Conservation (phyloP, 53 echinoderm and acorn worm species). For the Hippasteria phrygiana region DNA sequence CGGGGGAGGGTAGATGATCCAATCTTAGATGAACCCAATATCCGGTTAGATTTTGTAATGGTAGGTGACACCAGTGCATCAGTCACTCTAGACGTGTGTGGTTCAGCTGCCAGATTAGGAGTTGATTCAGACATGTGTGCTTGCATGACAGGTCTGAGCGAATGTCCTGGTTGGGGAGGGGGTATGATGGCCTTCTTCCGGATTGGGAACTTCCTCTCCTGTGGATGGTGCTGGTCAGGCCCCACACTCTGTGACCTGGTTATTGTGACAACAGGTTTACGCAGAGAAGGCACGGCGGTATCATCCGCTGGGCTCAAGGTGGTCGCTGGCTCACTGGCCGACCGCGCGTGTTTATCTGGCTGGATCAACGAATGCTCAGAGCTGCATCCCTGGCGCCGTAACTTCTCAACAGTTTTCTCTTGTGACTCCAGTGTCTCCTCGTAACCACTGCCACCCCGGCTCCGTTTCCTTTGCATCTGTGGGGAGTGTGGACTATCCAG, state of each 20-base stretch:
- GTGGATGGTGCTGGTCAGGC: slow-evolving; percentile 55
- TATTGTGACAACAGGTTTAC: slow-evolving; percentile 61
- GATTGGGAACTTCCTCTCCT: slow-evolving; percentile 50
- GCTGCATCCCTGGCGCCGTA: slow-evolving; percentile 62
- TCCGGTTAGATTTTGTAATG: slow-evolving; percentile 52
- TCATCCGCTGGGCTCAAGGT: slow-evolving; percentile 55
- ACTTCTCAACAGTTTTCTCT: slow-evolving; percentile 9
- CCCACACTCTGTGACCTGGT: slow-evolving; percentile 60
- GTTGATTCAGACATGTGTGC: slow-evolving; percentile 81
- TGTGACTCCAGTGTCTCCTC: slow-evolving; percentile 15
- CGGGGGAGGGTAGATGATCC: slow-evolving; percentile 92
- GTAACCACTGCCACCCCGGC: slow-evolving; percentile 35
- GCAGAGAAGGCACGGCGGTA: slow-evolving; percentile 63
- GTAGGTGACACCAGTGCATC: slow-evolving; percentile 71
- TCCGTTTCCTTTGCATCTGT: slow-evolving; percentile 52
- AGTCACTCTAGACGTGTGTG: slow-evolving; percentile 49
- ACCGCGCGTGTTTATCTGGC: slow-evolving; percentile 66
- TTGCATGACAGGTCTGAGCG: slow-evolving; percentile 72
- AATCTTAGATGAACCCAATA: slow-evolving; percentile 59
- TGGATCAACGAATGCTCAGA: slow-evolving; percentile 65
- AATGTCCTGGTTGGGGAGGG: slow-evolving; percentile 66
- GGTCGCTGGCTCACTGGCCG: slow-evolving; percentile 75
- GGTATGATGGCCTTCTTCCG: slow-evolving; percentile 69
- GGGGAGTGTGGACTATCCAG: slow-evolving; percentile 55
- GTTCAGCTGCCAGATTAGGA: slow-evolving; percentile 71